Base-by-base conservation (phyloP, 2,113 vertebrate genomes). In the Psettodes erumei region DNA sequence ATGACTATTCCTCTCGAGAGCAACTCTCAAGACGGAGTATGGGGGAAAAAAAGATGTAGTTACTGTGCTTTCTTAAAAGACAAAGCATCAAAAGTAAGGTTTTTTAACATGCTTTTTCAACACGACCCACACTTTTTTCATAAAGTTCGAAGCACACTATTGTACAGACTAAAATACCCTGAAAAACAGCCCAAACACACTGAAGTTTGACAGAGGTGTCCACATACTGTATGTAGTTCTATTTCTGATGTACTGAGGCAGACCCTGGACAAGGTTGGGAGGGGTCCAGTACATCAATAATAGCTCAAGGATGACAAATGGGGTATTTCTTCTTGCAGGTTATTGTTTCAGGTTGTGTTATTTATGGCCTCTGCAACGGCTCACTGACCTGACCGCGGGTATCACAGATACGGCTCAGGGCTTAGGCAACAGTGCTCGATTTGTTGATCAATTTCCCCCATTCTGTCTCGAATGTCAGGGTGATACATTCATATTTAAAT, bases 281-380 rank as follows among this genome's bases (percentile, higher is more conserved):
- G 30, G 58, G 16, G 30, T 53, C 47, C 40, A 69, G 42, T 30
- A 4, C 55, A 84, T 87, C 75, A 76, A 61, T 75, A 58, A 73
- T 51, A 65, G 11, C 48, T 75, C 59, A 60, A 78, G 32, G 54
- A 79, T 75, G 77, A 89, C 66, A 48, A 81, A 86, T 81, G 16
- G 75, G 42, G 65, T 55, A 38, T 81, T 55, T 84, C 28, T 78
- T 73, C 43, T 65, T 53, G 67, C 27, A 4, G 74, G 67, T 87
- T 84, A 77, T 81, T 87, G 79, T 87, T 86, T 86, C 72, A 67
- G 68, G 64, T 59, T 74, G 74, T 77, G 51, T 86, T 88, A 84
- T 86, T 88, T 79, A 79, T 77, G 69, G 75, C 16, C 23, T 37
- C 60, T 59, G 58, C 8, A 12, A 25, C 9, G 13, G 19, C 48